Base-by-base conservation (phyloP, 2,113 vertebrate genomes). In the Ceyx melanurus region DNA sequence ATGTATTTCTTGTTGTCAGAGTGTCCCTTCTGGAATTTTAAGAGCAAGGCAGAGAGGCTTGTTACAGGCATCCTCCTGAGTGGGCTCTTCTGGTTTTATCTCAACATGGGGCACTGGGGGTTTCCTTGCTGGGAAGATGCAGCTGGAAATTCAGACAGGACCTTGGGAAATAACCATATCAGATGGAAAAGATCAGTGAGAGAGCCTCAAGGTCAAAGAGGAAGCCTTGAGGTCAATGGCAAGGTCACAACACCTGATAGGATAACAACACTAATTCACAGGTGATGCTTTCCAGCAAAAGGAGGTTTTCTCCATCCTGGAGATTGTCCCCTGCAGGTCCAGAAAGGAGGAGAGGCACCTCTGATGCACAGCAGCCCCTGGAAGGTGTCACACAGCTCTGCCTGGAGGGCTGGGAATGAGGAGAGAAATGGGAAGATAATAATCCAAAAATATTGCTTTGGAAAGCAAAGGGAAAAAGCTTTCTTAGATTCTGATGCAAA, bases 401-500 rank as follows among this genome's bases (percentile, higher is more conserved):
- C 86, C 91, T 64, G 35, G 15, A 93, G 79, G 86, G 85, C 74
- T 3, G 4, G 48, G 82, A 73, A 76, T 75, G 37, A 71, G 35
- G 31, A 86, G 93, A 96, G 15, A 78, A 96, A 97, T 51, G 72
- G 74, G 72, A 73, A 74, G 54, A 86, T 86, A 92, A 48, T 26
- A 62, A 83, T 56, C 86, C 91, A 95, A 90, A 95, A 94, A 92
- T 73, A 93, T 46, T 28, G 21, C 96, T 91, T 90, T 73, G 84
- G 81, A 79, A 93, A 90, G 85, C 2, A 17, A 94, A 96, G 67
- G 86, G 81, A 43, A 95, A 82, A 96, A 91, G 80, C 76, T 95
- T 96, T 75, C 78, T 91, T 86, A 72, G 66, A 85, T 93, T 93
- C 92, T 75, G 80, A 89, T 87, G 90, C 82, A 96, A 96, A 96